Base-by-base conservation (phyloP, 2,888 invertebrate genomes). In the Melinaea menophilus region DNA sequence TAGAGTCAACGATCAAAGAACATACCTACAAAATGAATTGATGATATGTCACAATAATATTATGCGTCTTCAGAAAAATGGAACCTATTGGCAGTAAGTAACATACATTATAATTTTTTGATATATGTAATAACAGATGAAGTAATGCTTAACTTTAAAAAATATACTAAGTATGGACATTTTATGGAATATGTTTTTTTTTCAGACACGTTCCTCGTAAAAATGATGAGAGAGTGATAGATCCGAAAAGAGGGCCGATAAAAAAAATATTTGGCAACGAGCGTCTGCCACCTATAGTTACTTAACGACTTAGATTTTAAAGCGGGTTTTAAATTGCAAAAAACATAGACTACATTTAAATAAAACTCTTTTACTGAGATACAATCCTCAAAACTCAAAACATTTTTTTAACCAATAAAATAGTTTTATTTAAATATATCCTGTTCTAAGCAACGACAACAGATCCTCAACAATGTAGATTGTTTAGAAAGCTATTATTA, bases 21-120 rank as follows among this genome's bases (percentile, higher is more conserved):
- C 88, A 5, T 90, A 91, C 61, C 72, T 91, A 55, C 91, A 91
- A 72, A 91, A 91, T 67, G 90, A 90, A 72, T 75, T 91, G 61
- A 82, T 91, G 84, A 90, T 91, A 61, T 86, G 86, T 58, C 91
- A 90, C 69, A 88, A 88, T 68, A 90, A 90, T 67, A 89, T 91
- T 56, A 74, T 86, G 80, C 79, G 88, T 55, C 76, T 89, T 63
- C 90, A 89, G 76, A 86, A 79, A 66, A 86, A 87, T 65, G 85
- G 85, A 45, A 74, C 79, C 2, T 89, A 85, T 65, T 91, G 88
- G 87, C 85, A 88, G 90, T 91, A 81, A 88, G 90, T 13, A 31
- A 41, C 4, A 41, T 33, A 37, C 37, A 2, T 37, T 37, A 37
- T 37, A 2, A 37, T 37, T 37, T 37, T 2, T 0, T 37, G 5